These are phyloP conservation scores for Nephrotoma flavescens DNA, from an alignment of 2,888 invertebrate species.

Conservation along the genomic window DNA sequence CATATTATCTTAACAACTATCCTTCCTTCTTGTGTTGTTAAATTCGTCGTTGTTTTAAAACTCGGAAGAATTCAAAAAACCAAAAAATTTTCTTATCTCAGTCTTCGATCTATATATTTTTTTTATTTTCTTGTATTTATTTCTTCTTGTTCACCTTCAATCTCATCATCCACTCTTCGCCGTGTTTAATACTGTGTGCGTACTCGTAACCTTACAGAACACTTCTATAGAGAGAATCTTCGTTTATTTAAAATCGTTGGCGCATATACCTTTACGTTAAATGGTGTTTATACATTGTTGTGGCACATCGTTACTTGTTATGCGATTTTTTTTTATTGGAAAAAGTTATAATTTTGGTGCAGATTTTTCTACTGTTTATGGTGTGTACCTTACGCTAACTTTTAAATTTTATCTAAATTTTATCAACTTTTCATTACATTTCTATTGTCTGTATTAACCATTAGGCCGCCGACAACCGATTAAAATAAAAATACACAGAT, in stretches of 20 bases:
- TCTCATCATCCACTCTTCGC: neutral
- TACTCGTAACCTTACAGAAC: neutral
- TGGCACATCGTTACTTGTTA: neutral
- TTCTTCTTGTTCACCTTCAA: neutral
- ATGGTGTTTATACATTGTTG: neutral
- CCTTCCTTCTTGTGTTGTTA: neutral
- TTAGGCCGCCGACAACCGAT: too few species aligned
- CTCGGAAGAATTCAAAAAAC: neutral
- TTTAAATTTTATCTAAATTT: too few species aligned
- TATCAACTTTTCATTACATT: too few species aligned
- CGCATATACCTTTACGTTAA: neutral
- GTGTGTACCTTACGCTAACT: too few species aligned
- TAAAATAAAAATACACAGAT: too few species aligned
- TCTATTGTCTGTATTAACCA: too few species aligned
- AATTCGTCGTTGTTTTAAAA: neutral
- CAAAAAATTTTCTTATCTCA: neutral
- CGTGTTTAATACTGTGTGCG: neutral
- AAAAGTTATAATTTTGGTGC: neutral
- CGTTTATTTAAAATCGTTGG: neutral
- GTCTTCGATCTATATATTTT: constrained; percentile 1
- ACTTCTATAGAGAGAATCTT: neutral
- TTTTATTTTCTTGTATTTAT: neutral
- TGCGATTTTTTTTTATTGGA: neutral
- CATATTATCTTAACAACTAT: neutral
- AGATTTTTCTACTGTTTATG: too few species aligned